Base-by-base conservation (phyloP, 2,888 invertebrate genomes). In the Cistogaster globosa region DNA sequence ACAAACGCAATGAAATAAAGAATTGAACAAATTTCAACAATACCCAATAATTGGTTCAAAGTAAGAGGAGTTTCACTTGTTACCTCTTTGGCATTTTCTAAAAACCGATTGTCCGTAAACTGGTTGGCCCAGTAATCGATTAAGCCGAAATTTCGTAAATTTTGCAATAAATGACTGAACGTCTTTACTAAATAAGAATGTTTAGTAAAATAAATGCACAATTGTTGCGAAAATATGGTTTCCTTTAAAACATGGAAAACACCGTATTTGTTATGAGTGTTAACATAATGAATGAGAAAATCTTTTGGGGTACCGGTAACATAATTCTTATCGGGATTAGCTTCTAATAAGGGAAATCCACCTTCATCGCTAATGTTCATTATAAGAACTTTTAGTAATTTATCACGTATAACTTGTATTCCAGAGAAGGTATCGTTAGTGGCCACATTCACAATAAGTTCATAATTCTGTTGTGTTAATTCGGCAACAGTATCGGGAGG, bases 121-220 rank as follows among this genome's bases (percentile, higher is more conserved):
- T 67, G 12, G 1, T 60, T 60, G 0, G 86, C 84, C 88, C 88
- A 89, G 18, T 84, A 55, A n/a, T 88, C 72, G 16, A 89, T 87
- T 48, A 89, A 68, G 8, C 88, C 89, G 26, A 86, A 86, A 63
- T 75, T 84, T 9, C 80, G 32, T 9, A 88, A 57, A 7, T 78
- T 68, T 48, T 67, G 26, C 9, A 89, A 63, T 22, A 88, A 53
- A 22, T 53, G 20, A 86, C 88, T 55, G 55, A 89, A 79, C 0
- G 65, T 36, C 0, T 14, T 16, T 1, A 74, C 67, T 32, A 88
- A 58, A 74, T 79, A 88, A 1, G 88, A 89, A 55, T 89, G 88
- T 58, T 89, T 89, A 0, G 87, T 83, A 26, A 87, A 88, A 74
- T 88, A 88, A 6, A 87, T 55, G 22, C 87, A 87, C 8, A 88